phyloP scores from a whole-genome alignment of 2,113 vertebrate species.

The Perognathus longimembris region DNA sequence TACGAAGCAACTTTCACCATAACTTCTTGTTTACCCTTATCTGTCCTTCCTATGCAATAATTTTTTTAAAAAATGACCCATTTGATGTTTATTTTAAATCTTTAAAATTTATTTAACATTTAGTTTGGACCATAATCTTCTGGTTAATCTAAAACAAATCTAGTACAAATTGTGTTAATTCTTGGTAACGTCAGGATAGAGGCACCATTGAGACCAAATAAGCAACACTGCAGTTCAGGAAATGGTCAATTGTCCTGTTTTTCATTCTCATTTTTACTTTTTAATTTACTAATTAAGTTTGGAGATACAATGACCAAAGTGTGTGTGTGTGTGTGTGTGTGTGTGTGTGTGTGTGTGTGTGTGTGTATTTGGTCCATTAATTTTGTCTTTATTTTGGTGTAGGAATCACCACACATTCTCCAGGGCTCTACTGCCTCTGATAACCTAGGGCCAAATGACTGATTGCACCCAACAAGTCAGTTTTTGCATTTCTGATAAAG shows the following conservation, averaged over 20 bases:
- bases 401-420: background rate
- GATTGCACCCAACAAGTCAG: constrained; percentile 42
- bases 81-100: background rate
- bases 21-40: constrained; percentile 12
- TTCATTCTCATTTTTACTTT: constrained; percentile 28
- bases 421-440: constrained; percentile 57
- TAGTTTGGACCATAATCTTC: background rate
- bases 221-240: constrained; percentile 8
- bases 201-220: background rate
- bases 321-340: no score
- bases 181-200: background rate
- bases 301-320: constrained; percentile 77
- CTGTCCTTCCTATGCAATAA: background rate
- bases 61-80: background rate
- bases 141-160: constrained; percentile 47
- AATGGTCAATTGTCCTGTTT: background rate
- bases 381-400: constrained; percentile 63
- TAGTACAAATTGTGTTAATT: constrained; percentile 14
- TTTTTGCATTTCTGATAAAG: constrained; percentile 28
- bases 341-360: no score
- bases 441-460: constrained; percentile 53
- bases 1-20: background rate
- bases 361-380: constrained; percentile 66
- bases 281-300: constrained; percentile 64
- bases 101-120: constrained; percentile 9